These are phyloP conservation scores for Anhinga anhinga DNA, from an alignment of 2,113 vertebrate genomes.

Conservation along the genomic window DNA sequence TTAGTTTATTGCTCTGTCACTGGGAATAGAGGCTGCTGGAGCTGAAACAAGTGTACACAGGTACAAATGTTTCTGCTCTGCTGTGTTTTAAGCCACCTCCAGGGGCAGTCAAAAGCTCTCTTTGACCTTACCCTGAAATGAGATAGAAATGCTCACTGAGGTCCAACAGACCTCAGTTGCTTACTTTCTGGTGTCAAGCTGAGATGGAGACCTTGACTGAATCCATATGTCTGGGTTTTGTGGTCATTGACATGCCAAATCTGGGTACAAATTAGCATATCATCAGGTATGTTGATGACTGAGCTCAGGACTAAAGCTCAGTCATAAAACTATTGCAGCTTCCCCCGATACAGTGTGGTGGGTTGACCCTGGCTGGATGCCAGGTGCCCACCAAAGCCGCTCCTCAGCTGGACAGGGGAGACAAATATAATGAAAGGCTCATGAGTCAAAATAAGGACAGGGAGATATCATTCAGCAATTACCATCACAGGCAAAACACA, in stretches of 20 bases:
- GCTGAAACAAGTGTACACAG: neutral
- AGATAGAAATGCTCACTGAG: neutral
- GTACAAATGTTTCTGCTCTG: neutral
- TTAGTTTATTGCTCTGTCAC: neutral
- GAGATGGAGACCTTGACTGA: neutral
- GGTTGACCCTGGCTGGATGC: too few relatives aligned
- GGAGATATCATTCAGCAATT: too few relatives aligned
- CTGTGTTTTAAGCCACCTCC: neutral
- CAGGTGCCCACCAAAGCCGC: too few relatives aligned
- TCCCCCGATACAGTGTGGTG: neutral
- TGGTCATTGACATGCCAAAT: neutral
- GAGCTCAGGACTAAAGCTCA: neutral
- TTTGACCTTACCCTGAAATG: neutral
- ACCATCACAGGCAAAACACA: too few relatives aligned
- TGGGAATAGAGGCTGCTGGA: neutral
- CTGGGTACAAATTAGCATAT: neutral
- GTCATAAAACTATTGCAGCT: neutral
- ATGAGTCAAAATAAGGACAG: too few relatives aligned
- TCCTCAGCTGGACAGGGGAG: too few relatives aligned
- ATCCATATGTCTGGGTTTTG: neutral
- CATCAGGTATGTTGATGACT: neutral
- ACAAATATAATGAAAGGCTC: too few relatives aligned
- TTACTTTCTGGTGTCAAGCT: neutral
- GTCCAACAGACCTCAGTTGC: neutral
- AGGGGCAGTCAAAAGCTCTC: neutral